phyloP scores from a whole-genome alignment of 2,113 vertebrate genomes.

The Elaphurus davidianus region DNA sequence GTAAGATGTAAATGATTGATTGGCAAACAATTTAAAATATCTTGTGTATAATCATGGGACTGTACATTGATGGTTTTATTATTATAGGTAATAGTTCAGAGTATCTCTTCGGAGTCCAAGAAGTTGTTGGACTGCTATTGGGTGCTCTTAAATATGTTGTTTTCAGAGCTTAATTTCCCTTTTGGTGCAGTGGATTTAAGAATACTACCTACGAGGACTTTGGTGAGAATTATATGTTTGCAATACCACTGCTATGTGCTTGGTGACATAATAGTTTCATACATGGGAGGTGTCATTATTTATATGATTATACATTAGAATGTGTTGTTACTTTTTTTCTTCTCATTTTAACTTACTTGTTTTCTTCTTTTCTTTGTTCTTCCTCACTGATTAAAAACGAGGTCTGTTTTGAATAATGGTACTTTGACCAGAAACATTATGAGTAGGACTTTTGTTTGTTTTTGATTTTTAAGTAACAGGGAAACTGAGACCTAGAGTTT shows the following conservation, averaged over 20 bases:
- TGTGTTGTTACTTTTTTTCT: background rate
- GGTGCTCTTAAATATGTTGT: background rate
- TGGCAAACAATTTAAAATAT: background rate
- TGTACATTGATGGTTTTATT: background rate
- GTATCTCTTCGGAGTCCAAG: background rate
- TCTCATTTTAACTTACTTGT: slow-evolving; percentile 28
- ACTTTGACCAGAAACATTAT: background rate
- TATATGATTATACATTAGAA: background rate
- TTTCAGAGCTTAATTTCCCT: background rate
- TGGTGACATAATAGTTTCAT: background rate
- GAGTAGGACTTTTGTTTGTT: background rate
- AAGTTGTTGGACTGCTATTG: background rate
- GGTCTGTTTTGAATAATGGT: background rate
- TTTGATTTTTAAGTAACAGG: background rate
- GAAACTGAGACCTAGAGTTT: background rate
- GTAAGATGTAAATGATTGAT: background rate
- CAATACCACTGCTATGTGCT: background rate
- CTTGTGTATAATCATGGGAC: background rate
- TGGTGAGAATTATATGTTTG: background rate
- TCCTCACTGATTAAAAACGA: background rate
- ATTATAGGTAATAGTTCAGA: background rate
- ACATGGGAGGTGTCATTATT: background rate
- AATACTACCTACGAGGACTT: background rate
- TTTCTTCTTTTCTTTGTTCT: background rate
- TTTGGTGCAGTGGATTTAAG: background rate